Conservation (phyloP, 2,888 invertebrate genomes). For the Eristalis tenax region DNA sequence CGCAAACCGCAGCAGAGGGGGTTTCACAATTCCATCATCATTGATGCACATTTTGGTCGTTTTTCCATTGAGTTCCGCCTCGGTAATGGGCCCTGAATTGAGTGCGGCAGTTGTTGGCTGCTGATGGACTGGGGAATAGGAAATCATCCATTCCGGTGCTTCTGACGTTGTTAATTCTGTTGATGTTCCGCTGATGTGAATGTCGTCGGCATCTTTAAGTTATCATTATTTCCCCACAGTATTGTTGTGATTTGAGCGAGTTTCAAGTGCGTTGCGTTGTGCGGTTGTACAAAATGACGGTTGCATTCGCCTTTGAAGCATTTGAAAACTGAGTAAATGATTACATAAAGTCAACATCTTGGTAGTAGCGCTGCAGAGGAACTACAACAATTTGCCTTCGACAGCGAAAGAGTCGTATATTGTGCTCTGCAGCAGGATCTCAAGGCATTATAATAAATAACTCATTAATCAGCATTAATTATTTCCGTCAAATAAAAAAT, state of each 20-base stretch:
- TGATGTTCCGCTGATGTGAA: conserved; percentile 48
- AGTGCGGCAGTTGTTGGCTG: not conserved
- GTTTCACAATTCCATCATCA: conserved; percentile 27
- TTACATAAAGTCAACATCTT: conserved; percentile 40
- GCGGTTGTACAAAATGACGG: not conserved
- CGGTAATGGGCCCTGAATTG: conserved; percentile 10
- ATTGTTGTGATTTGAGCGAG: conserved; percentile 44
- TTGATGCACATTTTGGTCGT: conserved; percentile 50
- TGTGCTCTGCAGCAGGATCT: not conserved
- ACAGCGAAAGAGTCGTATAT: not conserved
- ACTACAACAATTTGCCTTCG: not conserved
- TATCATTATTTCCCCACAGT: conserved; percentile 43
- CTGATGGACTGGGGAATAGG: not conserved
- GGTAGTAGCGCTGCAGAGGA: not conserved
- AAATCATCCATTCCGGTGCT: conserved; percentile 32
- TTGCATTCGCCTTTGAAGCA: conserved; percentile 37
- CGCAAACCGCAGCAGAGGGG: conserved; percentile 26
- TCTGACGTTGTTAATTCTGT: conserved; percentile 59
- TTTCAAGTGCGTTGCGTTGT: conserved; percentile 8
- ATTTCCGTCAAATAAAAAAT: too few species aligned
- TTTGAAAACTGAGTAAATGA: conserved; percentile 19
- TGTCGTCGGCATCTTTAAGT: conserved; percentile 47
- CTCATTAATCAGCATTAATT: too few species aligned
- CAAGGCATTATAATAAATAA: too few species aligned
- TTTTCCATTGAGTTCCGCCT: conserved; percentile 19